These are phyloP conservation scores for Panagrolaimus sp. DNA, from an alignment of 1,140 invertebrate genomes.

Conservation along the genomic window DNA sequence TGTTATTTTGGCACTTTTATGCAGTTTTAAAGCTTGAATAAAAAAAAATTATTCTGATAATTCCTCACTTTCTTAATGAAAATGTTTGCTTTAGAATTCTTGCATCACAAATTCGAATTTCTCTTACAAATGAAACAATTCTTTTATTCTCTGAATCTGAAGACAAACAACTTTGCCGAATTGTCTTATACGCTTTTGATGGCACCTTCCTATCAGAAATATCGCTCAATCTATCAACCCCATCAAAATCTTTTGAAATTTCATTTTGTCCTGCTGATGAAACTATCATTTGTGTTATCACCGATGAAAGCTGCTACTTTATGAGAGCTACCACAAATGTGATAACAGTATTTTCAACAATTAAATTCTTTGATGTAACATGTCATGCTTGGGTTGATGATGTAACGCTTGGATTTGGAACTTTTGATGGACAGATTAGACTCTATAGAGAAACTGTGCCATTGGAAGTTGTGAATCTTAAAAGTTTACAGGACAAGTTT, in stretches of 20 bases:
- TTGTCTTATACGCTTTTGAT: conserved; percentile 15
- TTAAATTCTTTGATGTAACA: conserved; percentile 27
- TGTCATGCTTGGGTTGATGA: conserved; percentile 34
- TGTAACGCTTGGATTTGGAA: conserved; percentile 35
- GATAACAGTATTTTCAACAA: conserved; percentile 24
- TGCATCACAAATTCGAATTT: conserved; percentile 25
- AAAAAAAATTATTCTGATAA: no score
- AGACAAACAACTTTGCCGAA: conserved; percentile 9
- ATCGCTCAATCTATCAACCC: conserved; percentile 2
- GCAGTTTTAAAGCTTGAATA: not conserved
- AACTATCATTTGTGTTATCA: conserved; percentile 27
- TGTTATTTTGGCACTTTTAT: no score
- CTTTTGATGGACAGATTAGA: conserved; percentile 16
- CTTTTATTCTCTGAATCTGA: conserved; percentile 19
- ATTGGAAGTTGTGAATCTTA: conserved; percentile 29
- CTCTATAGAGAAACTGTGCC: conserved; percentile 27
- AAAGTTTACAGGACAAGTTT: conserved; percentile 27
- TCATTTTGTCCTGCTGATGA: conserved; percentile 32
- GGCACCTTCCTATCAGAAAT: conserved; percentile 25
- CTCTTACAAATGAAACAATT: conserved; percentile 18
- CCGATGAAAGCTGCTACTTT: conserved; percentile 20
- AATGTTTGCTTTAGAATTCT: not conserved
- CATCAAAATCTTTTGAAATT: conserved; percentile 19
- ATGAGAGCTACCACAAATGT: conserved; percentile 4
- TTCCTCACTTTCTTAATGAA: not conserved